A percentile compares a stretch with the other conserved stretches of the same genome.
Conservation (phyloP, 2,113 vertebrate species). For the Seriola rivoliana region DNA sequence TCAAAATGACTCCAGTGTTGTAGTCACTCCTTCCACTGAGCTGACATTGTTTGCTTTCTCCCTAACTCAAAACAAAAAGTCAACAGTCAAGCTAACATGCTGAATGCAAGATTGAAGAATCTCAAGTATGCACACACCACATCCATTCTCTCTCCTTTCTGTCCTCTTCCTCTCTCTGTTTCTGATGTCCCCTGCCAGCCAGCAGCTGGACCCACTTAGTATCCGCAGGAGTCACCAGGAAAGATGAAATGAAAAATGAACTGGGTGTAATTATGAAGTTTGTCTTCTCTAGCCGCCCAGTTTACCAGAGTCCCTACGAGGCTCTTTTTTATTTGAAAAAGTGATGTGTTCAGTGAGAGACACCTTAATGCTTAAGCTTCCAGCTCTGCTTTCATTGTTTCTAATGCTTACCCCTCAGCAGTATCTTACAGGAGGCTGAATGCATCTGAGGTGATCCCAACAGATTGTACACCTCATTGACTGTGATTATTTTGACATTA, state of each 20-base stretch:
- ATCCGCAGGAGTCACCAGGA: slow-evolving; percentile 20
- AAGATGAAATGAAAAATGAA: slow-evolving; percentile 4
- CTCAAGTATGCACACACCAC: slow-evolving; percentile 67
- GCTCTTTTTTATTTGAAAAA: background rate
- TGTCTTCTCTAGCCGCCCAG: background rate
- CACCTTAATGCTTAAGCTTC: background rate
- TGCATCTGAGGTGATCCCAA: background rate
- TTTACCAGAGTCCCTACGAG: background rate
- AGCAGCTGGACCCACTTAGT: slow-evolving; percentile 52
- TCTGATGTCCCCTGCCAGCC: slow-evolving; percentile 10
- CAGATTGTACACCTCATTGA: background rate
- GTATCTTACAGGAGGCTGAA: background rate
- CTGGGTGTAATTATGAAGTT: background rate
- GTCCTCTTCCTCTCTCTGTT: slow-evolving; percentile 35
- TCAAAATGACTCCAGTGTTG: slow-evolving; percentile 58
- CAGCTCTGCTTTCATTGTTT: background rate
- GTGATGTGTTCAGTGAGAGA: background rate
- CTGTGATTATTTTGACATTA: background rate
- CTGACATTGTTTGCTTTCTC: slow-evolving; percentile 74
- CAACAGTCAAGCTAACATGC: slow-evolving; percentile 53
- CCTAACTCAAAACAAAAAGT: slow-evolving; percentile 73
- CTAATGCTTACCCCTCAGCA: background rate
- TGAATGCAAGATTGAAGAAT: slow-evolving; percentile 72
- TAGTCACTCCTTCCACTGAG: slow-evolving; percentile 46
- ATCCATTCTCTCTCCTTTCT: slow-evolving; percentile 46